Evolutionary conservation across 1,140 invertebrate species (phyloP).

Genomic region (Sycophaga agraensis): DNA sequence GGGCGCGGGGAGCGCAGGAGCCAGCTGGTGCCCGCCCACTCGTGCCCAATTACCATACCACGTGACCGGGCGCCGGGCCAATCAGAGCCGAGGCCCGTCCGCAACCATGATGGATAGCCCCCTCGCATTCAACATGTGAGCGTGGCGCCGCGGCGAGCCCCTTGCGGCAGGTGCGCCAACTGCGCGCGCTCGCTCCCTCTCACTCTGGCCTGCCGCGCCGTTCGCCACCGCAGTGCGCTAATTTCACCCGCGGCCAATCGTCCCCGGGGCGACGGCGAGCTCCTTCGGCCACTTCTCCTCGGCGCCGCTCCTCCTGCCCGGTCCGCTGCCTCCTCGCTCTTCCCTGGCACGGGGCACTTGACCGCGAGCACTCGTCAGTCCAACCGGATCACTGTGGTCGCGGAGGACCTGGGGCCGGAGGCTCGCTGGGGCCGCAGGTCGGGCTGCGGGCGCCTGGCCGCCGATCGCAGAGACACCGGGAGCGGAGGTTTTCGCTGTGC

Average conservation of each 20-base stretch:
- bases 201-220: too few relatives aligned
- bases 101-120: slow-evolving; percentile 65
- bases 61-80: slow-evolving; percentile 60
- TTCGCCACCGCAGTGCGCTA: too few relatives aligned
- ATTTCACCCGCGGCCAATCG: too few relatives aligned
- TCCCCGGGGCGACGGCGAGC: too few relatives aligned
- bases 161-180: slow-evolving; percentile 54
- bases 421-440: background rate
- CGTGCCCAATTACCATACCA: slow-evolving; percentile 61
- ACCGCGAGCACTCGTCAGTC: too few relatives aligned
- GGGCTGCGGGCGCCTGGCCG: background rate
- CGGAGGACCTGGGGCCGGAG: background rate
- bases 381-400: too few relatives aligned
- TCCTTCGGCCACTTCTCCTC: too few relatives aligned
- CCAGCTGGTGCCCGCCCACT: slow-evolving; percentile 57
- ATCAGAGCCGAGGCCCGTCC: slow-evolving; percentile 56
- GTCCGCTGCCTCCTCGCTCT: background rate
- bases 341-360: too few relatives aligned
- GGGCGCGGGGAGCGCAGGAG: slow-evolving; percentile 5
- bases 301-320: too few relatives aligned
- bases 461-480: slow-evolving; percentile 27
- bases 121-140: slow-evolving; percentile 55
- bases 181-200: too few relatives aligned
- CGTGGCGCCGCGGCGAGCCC: slow-evolving; percentile 50
- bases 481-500: slow-evolving; percentile 41